Conservation (phyloP, 2,797 vertebrate genomes). For the Pseudocheirus occidentalis region DNA sequence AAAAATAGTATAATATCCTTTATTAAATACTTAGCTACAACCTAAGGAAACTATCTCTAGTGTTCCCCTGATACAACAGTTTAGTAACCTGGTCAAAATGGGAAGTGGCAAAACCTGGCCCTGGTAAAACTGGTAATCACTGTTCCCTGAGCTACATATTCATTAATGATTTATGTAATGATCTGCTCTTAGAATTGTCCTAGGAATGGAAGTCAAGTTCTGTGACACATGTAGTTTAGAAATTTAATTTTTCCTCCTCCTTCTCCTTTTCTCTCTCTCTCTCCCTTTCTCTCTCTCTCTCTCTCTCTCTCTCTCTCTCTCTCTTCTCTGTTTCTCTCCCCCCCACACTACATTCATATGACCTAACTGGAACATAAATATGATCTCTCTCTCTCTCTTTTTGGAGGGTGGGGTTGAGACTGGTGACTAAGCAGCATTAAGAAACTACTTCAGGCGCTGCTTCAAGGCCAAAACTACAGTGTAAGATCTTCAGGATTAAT, state of each 20-base stretch:
- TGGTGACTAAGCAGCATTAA: slow-evolving; percentile 12
- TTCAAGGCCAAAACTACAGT: neutral
- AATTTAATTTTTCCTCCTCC: neutral
- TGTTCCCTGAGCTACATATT: neutral
- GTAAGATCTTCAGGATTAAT: neutral
- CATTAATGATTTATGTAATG: neutral
- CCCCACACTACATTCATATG: neutral
- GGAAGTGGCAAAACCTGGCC: neutral
- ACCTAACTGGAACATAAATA: neutral
- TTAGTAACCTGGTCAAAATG: neutral
- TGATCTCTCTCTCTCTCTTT: neutral
- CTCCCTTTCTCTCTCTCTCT: no score
- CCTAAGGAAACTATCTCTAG: neutral
- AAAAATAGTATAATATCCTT: neutral
- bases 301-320: no score
- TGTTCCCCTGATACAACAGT: neutral
- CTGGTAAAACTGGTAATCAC: neutral
- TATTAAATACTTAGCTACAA: neutral
- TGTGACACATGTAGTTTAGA: neutral
- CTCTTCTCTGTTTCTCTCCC: no score
- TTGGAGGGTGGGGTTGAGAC: neutral
- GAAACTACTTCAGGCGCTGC: neutral
- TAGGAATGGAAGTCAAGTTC: neutral
- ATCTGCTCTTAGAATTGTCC: neutral
- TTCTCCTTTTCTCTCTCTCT: no score